Percentiles rank a stretch among this genome's conserved stretches.
phyloP scores from a whole-genome alignment of 30 jellyfish, hydroid and myxozoan species.

The Aurelia sp. region DNA sequence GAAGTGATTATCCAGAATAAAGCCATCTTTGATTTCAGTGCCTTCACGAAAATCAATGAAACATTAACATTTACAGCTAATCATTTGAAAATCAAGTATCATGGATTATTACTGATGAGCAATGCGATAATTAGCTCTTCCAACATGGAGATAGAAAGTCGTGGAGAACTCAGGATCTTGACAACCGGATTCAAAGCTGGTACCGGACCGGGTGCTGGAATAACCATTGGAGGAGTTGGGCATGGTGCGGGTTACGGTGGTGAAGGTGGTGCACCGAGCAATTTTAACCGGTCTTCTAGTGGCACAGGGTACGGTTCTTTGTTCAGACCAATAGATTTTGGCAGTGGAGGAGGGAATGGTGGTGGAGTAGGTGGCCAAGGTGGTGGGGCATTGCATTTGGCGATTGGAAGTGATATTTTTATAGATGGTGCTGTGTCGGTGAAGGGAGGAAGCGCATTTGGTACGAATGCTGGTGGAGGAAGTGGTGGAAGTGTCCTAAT shows the following conservation, averaged over 20 bases:
- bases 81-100: conserved; percentile 39
- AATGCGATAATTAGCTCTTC: conserved; percentile 16
- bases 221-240: conserved; percentile 24
- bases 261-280: conserved; percentile 55
- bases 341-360: conserved; percentile 68
- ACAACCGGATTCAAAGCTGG: conserved; percentile 40
- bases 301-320: conserved; percentile 52
- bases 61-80: conserved; percentile 32
- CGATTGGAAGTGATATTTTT: conserved; percentile 41
- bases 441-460: conserved; percentile 43
- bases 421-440: conserved; percentile 58
- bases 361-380: conserved; percentile 65
- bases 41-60: conserved; percentile 2
- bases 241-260: conserved; percentile 78
- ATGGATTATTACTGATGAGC: conserved; percentile 45
- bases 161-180: conserved; percentile 20
- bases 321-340: conserved; percentile 53
- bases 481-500: conserved; percentile 71
- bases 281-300: conserved; percentile 9
- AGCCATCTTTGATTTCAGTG: conserved; percentile 44
- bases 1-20: conserved; percentile 42
- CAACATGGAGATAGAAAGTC: conserved; percentile 51
- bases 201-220: conserved; percentile 63
- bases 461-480: conserved; percentile 64
- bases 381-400: conserved; percentile 48